Base-by-base conservation (phyloP, 2,888 invertebrate species). In the Graphium colonna region DNA sequence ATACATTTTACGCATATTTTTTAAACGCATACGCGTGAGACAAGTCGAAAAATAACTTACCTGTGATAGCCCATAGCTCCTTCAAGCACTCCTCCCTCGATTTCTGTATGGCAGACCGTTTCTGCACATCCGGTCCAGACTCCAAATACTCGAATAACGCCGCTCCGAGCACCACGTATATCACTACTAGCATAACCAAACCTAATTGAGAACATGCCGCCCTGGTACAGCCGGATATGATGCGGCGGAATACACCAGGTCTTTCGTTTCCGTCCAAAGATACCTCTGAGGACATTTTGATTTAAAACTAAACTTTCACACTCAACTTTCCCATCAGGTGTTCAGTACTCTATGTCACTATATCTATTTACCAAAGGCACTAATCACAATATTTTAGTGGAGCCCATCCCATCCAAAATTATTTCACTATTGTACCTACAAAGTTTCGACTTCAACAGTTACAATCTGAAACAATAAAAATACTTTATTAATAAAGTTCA, bases 1-100 rank as follows among this genome's bases (percentile, higher is more conserved):
- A n/a, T n/a, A n/a, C n/a, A n/a, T n/a, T n/a, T n/a, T n/a, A n/a
- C n/a, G n/a, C n/a, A n/a, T n/a, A n/a, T n/a, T n/a, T n/a, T n/a
- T n/a, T n/a, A n/a, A n/a, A n/a, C n/a, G n/a, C n/a, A n/a, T n/a
- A n/a, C n/a, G n/a, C n/a, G n/a, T n/a, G n/a, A n/a, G n/a, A n/a
- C n/a, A n/a, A n/a, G n/a, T 5, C 26, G 26, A 26, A 5, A 26
- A 5, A 26, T 7, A 8, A 68, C 91, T 86, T 69, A 95, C 95
- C 95, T 91, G 95, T 95, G 64, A 95, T 95, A 60, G 93, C 92
- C 95, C 95, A 95, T 10, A 95, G 91, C 73, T 95, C 94, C 62
- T 92, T 91, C 62, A 94, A 77, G 63, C 94, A 94, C 75, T 93
- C 93, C 65, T 93, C 92, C 26, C 93, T 90, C 57, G 92, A 92